A percentile compares a stretch with the other conserved stretches of the same genome.
phyloP scores from a whole-genome alignment of 2,113 vertebrate genomes.

The Lipotes vexillifer region DNA sequence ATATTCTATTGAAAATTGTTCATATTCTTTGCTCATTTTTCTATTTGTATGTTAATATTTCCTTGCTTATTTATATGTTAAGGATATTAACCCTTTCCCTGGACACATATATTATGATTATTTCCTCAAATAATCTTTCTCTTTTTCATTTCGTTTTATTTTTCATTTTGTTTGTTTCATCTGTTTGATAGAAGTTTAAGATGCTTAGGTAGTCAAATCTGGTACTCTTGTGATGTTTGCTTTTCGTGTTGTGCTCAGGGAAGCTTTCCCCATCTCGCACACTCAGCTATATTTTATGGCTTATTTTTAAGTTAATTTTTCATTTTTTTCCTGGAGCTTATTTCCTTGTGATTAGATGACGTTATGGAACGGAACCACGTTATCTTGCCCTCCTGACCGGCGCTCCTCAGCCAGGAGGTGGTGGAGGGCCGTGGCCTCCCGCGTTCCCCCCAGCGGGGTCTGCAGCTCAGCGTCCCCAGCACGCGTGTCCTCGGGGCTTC shows the following conservation, averaged over 20 bases:
- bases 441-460: background rate
- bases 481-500: background rate
- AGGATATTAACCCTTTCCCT: constrained; percentile 33
- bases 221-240: background rate
- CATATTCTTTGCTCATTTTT: constrained; percentile 34
- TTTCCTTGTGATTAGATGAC: background rate
- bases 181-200: background rate
- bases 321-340: background rate
- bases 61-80: constrained; percentile 27
- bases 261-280: background rate
- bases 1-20: constrained; percentile 21
- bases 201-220: background rate
- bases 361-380: background rate
- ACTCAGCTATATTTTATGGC: background rate
- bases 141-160: background rate
- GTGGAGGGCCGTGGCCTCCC: background rate
- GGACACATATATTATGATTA: background rate
- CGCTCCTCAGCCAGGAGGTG: background rate
- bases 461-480: background rate
- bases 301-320: background rate
- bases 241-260: background rate
- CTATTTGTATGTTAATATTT: constrained; percentile 58
- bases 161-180: background rate
- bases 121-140: background rate
- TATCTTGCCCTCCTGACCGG: background rate